phyloP scores from a whole-genome alignment of 2,797 vertebrate genomes.

The Pelochelys cantorii region DNA sequence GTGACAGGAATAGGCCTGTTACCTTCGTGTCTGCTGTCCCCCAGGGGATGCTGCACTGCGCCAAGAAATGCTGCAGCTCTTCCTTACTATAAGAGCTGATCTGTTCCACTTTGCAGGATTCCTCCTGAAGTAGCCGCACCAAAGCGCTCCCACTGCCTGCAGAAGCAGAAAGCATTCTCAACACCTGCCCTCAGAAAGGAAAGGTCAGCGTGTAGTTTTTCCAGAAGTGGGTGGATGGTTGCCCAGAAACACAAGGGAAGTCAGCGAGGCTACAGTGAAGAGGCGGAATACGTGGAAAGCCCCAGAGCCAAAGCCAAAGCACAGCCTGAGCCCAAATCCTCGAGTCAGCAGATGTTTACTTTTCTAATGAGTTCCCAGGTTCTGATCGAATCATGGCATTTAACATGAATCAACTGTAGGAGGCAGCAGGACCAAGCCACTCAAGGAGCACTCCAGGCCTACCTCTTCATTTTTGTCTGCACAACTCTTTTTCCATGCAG shows the following conservation, averaged over 20 bases:
- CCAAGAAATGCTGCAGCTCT: constrained; percentile 86
- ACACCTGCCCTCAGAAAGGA: constrained; percentile 3
- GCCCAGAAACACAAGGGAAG: neutral
- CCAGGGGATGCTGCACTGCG: constrained; percentile 82
- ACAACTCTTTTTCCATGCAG: neutral
- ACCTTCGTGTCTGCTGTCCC: constrained; percentile 86
- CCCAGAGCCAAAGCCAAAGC: constrained; percentile 14
- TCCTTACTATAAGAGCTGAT: constrained; percentile 86
- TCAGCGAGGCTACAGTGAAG: neutral
- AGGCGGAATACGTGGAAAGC: neutral
- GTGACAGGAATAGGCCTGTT: constrained; percentile 40
- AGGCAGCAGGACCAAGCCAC: neutral
- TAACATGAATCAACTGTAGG: neutral
- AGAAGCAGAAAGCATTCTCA: constrained; percentile 35
- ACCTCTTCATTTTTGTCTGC: neutral
- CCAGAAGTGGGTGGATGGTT: neutral
- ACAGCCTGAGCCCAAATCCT: neutral
- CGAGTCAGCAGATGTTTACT: neutral
- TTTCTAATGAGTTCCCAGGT: neutral
- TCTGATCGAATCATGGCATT: neutral
- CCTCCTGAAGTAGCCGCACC: constrained; percentile 92
- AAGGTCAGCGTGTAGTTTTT: constrained; percentile 37
- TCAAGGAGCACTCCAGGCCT: neutral
- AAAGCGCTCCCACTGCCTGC: constrained; percentile 89
- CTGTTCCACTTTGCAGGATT: constrained; percentile 87